Evolutionary conservation across 1,140 invertebrate species (phyloP).

Genomic region (Lepidostoma basale): DNA sequence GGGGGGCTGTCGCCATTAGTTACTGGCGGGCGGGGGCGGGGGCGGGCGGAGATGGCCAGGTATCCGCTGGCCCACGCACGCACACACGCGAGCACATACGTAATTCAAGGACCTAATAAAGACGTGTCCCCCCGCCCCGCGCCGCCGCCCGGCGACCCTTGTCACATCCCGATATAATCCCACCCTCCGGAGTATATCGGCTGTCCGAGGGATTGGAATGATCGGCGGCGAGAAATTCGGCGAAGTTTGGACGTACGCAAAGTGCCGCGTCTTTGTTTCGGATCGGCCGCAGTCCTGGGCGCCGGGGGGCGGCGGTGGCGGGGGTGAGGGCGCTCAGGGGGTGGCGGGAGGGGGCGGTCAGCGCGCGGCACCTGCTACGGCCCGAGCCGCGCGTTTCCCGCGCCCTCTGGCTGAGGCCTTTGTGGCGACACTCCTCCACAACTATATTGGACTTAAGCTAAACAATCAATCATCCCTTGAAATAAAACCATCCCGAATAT

Average conservation of each 20-base stretch:
- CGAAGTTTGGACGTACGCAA: constrained; percentile 9
- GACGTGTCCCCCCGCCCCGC: constrained; percentile 40
- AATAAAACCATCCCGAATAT: no score
- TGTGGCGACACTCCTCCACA: no score
- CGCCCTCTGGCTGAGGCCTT: no score
- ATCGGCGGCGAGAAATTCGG: constrained; percentile 11
- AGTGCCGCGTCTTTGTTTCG: constrained; percentile 52
- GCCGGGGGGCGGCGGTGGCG: background rate
- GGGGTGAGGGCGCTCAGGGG: no score
- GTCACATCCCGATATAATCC: constrained; percentile 45
- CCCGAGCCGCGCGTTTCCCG: no score
- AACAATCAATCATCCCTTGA: no score
- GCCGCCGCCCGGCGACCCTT: constrained; percentile 51
- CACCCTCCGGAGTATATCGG: constrained; percentile 39
- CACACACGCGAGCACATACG: constrained; percentile 27
- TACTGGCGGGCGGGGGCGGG: constrained; percentile 50
- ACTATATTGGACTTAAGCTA: no score
- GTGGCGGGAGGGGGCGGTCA: background rate
- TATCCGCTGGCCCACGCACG: constrained; percentile 38
- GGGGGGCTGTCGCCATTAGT: constrained; percentile 54
- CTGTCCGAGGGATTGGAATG: constrained; percentile 15
- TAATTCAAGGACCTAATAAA: constrained; percentile 35
- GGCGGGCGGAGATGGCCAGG: constrained; percentile 44
- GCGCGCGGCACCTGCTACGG: no score
- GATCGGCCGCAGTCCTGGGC: constrained; percentile 40